Evolutionary conservation across 64 coral and sea anemone genomes (phyloP).

Genomic region (Acropora tenuis): DNA sequence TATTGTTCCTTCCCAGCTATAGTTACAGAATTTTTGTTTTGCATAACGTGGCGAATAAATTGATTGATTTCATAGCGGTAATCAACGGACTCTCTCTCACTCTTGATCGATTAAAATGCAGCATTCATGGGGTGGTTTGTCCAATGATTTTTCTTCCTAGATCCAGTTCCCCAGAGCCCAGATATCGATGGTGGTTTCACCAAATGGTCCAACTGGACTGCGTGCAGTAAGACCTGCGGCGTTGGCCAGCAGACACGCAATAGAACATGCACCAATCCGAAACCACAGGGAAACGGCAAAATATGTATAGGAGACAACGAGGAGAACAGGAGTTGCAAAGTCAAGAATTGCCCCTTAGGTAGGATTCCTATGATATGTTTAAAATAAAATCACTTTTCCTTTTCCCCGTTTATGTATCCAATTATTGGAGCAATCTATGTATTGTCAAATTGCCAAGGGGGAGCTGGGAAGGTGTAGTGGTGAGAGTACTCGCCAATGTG

Average conservation of each 20-base stretch:
- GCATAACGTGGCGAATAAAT: too few species aligned
- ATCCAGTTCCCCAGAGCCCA: constrained; percentile 57
- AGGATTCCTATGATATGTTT: neutral
- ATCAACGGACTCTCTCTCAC: too few species aligned
- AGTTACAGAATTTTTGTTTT: too few species aligned
- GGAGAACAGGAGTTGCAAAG: neutral
- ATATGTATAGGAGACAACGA: constrained; percentile 18
- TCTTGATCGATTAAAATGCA: too few species aligned
- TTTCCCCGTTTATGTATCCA: too few species aligned
- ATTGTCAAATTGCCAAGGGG: too few species aligned
- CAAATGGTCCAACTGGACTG: constrained; percentile 52
- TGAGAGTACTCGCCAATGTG: too few species aligned
- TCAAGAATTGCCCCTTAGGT: neutral
- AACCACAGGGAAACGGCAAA: constrained; percentile 41
- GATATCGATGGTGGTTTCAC: constrained; percentile 58
- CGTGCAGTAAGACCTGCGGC: constrained; percentile 59
- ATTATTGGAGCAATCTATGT: too few species aligned
- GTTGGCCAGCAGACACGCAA: constrained; percentile 32
- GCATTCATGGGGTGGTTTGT: neutral
- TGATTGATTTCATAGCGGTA: too few species aligned
- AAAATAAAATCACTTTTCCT: too few species aligned
- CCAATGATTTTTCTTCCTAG: neutral
- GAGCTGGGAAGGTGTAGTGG: too few species aligned
- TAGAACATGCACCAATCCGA: constrained; percentile 43
- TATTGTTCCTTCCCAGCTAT: too few species aligned